phyloP scores from a whole-genome alignment of 1,140 invertebrate species.

The Tetragonula clypearis region DNA sequence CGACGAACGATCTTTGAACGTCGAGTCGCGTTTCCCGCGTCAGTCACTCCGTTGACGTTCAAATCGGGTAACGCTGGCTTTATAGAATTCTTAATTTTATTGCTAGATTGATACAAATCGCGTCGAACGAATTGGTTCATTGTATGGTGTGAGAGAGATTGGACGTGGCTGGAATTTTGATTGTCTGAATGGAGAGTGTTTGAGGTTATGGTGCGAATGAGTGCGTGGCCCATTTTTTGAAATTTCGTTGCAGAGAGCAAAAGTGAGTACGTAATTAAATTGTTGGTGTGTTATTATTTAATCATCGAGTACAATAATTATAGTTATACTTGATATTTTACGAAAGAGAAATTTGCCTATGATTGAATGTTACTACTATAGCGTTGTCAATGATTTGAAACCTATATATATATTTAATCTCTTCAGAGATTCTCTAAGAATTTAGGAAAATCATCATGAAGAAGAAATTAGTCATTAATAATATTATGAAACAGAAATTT shows the following conservation, averaged over 20 bases:
- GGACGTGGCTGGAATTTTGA: background rate
- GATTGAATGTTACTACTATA: no score
- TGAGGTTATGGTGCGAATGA: background rate
- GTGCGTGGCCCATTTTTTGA: background rate
- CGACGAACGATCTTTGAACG: constrained; percentile 15
- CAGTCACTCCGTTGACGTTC: background rate
- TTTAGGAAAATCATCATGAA: no score
- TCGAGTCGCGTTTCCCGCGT: background rate
- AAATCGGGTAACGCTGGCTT: background rate
- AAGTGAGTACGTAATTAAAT: background rate
- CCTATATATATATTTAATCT: no score
- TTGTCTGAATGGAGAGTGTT: background rate
- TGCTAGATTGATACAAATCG: background rate
- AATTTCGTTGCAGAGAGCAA: background rate
- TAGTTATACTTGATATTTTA: no score
- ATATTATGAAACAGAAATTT: no score
- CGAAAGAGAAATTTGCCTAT: no score
- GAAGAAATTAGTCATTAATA: no score
- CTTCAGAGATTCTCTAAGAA: no score
- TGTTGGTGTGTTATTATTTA: background rate
- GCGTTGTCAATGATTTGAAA: no score
- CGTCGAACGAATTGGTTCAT: background rate
- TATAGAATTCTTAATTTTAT: background rate
- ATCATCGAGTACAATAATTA: background rate
- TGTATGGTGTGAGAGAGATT: background rate